Evolutionary conservation across 1,140 invertebrate species (phyloP).

Genomic region (Pachypsylla venusta): DNA sequence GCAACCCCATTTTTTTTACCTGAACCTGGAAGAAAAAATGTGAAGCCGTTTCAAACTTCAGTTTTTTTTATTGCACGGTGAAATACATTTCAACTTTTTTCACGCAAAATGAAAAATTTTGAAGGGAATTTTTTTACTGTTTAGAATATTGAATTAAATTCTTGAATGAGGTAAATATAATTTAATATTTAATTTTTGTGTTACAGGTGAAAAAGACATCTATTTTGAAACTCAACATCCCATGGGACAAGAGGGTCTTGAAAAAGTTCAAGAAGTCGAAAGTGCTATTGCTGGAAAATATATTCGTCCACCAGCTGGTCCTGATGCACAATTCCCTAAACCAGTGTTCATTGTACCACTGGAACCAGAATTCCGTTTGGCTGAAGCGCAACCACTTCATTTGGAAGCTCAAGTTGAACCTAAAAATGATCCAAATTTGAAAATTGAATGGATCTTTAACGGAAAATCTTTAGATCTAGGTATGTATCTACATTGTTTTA

Average conservation of each 20-base stretch:
- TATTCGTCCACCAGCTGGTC: constrained; percentile 42
- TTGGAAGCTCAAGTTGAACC: constrained; percentile 89
- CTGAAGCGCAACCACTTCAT: constrained; percentile 78
- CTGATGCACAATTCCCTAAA: constrained; percentile 64
- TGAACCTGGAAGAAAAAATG: too few relatives aligned
- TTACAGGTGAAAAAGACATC: constrained; percentile 47
- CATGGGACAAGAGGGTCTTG: constrained; percentile 66
- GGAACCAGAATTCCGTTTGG: constrained; percentile 62
- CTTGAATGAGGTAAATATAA: too few relatives aligned
- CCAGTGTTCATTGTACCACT: constrained; percentile 76
- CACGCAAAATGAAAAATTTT: too few relatives aligned
- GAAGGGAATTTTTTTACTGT: too few relatives aligned
- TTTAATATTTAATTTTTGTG: too few relatives aligned
- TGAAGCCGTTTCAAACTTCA: too few relatives aligned
- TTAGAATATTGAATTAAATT: too few relatives aligned
- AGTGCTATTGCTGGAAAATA: constrained; percentile 53
- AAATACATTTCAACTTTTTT: too few relatives aligned
- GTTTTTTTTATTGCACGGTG: too few relatives aligned
- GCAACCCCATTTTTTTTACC: too few relatives aligned
- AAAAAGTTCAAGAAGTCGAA: constrained; percentile 72
- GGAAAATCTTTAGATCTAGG: constrained; percentile 72
- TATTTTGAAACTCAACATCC: constrained; percentile 80
- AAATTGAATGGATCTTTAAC: constrained; percentile 88
- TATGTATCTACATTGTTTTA: constrained; percentile 18
- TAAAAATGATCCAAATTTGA: constrained; percentile 90